Percentiles rank a stretch among this genome's conserved stretches.
Evolutionary conservation across 2,797 vertebrate genomes (phyloP).

Genomic region (Chaetodon trifasciatus): DNA sequence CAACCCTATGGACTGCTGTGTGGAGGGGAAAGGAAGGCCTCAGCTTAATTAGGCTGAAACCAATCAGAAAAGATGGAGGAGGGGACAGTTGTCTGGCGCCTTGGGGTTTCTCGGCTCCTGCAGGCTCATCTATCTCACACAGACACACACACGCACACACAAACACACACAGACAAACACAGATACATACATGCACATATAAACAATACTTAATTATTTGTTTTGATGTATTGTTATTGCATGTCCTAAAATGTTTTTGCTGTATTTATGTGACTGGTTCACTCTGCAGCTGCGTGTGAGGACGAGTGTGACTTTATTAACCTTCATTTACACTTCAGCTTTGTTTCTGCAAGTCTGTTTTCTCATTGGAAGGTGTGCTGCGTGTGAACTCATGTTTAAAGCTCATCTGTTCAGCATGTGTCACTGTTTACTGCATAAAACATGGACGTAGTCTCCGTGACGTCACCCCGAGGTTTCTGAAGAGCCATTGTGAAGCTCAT

Average conservation of each 20-base stretch:
- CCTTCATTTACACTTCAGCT: not conserved
- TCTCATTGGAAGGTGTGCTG: not conserved
- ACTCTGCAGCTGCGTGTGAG: not conserved
- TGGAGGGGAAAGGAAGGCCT: slow-evolving; percentile 45
- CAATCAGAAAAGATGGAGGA: slow-evolving; percentile 75
- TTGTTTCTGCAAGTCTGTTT: slow-evolving; percentile 5
- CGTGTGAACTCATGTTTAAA: too few species aligned
- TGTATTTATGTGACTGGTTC: not conserved
- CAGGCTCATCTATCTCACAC: slow-evolving; percentile 59
- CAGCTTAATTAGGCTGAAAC: slow-evolving; percentile 74
- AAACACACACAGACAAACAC: slow-evolving; percentile 29
- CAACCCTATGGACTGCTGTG: slow-evolving; percentile 25
- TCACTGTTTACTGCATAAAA: too few species aligned
- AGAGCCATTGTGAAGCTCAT: too few species aligned
- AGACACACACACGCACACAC: slow-evolving; percentile 17
- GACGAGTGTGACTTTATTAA: not conserved
- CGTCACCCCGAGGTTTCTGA: too few species aligned
- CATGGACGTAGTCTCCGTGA: too few species aligned
- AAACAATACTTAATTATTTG: not conserved
- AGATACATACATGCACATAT: not conserved
- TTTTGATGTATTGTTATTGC: not conserved
- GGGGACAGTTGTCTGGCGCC: slow-evolving; percentile 79
- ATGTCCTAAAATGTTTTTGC: not conserved
- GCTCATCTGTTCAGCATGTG: too few species aligned
- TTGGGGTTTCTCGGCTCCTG: slow-evolving; percentile 64